Evolutionary conservation across 2,797 vertebrate species (phyloP), one percentile per base, ranked within the genome.

Genomic region (Eutrigla gurnardus): DNA sequence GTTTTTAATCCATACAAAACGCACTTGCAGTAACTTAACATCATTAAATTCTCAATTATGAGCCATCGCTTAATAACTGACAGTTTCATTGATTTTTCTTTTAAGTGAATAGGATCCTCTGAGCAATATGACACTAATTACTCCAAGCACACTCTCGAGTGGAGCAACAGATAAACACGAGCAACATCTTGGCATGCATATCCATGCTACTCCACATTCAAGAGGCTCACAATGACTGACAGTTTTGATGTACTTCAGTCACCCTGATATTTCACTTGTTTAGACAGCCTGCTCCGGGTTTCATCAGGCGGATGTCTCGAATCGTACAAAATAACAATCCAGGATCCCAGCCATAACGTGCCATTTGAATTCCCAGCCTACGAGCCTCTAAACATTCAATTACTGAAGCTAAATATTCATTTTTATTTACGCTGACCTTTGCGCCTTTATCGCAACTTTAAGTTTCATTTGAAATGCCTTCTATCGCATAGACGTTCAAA

Each of bases 381-480:
- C 45, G 43, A 72, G 15, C 33, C 18, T 73, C 46, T 6, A 58
- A 35, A 55, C 46, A 64, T 82, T 80, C 72, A 78, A 87, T 75
- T 78, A 74, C 54, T 8, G 39, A 71, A 66, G 69, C 58, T 67
- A 71, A 55, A 61, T 73, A 60, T 69, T 62, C 1, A n/a, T 65
- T 65, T 25, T 78, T 33, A 83, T 83, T 69, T 61, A 13, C 37
- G 53, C 58, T 81, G 78, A 88, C 75, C 81, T 70, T 70, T 33
- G 60, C 0, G 52, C 60, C 33, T 78, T 84, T n/a, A 54, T 33
- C 46, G 45, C 36, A 73, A 80, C 86, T 73, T 74, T 17, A 73
- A 72, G 49, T 73, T 73, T 76, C 12, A 72, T 64, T 84, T 78
- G 59, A 50, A 78, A 85, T 68, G 60, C 43, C 70, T 72, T 75